These are phyloP conservation scores for Meriones unguiculatus DNA, from an alignment of 2,113 vertebrate species.

Conservation along the genomic window DNA sequence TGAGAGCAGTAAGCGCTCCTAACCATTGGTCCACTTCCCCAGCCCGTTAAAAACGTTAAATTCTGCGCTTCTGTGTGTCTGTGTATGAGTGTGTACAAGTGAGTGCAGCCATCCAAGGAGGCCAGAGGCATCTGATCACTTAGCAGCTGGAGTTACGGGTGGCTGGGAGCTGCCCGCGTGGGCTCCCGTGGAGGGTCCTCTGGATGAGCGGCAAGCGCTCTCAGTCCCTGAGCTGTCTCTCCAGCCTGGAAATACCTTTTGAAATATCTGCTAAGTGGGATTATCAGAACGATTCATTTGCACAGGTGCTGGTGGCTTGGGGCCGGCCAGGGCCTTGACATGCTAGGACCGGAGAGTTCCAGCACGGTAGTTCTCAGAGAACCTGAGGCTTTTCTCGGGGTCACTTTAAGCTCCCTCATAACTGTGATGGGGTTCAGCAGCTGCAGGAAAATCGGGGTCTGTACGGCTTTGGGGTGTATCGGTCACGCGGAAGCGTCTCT, in stretches of 20 bases:
- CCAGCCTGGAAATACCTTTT: not conserved
- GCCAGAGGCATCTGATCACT: not conserved
- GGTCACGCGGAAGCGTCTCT: not conserved
- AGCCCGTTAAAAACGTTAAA: not conserved
- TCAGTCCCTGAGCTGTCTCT: not conserved
- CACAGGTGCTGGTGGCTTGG: not conserved
- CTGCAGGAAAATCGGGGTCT: not conserved
- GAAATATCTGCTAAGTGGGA: not conserved
- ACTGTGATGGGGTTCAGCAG: not conserved
- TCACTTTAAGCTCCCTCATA: not conserved
- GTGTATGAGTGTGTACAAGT: not conserved
- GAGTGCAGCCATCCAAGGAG: not conserved
- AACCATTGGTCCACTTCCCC: not conserved
- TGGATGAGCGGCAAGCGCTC: not conserved
- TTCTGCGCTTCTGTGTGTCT: not conserved
- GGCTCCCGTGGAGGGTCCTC: not conserved
- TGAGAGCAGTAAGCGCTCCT: not conserved
- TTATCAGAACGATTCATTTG: not conserved
- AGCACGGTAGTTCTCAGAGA: not conserved
- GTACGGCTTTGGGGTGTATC: not conserved
- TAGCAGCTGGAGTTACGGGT: not conserved
- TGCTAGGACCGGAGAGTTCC: not conserved
- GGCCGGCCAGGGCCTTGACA: not conserved
- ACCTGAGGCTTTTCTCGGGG: not conserved
- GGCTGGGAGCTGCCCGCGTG: not conserved